Evolutionary conservation across 2,888 invertebrate genomes (phyloP).

Genomic region (Amphipyra tragopoginis): DNA sequence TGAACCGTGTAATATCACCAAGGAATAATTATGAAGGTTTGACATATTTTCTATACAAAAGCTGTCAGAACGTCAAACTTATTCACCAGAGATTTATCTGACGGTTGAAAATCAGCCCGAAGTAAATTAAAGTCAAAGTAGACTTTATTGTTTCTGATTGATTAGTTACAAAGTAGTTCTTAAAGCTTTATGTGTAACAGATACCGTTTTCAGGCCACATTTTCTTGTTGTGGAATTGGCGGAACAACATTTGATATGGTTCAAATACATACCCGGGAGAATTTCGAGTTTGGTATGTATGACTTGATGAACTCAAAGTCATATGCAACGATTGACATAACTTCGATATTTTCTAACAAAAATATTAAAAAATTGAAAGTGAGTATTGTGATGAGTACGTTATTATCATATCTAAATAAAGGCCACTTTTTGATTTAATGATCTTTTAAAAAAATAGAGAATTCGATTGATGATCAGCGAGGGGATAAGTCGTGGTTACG

Average conservation of each 20-base stretch:
- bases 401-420: too few species aligned
- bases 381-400: slow-evolving; percentile 16
- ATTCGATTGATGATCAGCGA: slow-evolving; percentile 64
- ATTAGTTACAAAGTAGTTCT: too few species aligned
- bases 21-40: too few species aligned
- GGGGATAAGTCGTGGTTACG: slow-evolving; percentile 71
- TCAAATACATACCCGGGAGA: slow-evolving; percentile 58
- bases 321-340: slow-evolving; percentile 60
- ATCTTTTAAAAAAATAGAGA: slow-evolving; percentile 58
- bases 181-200: slow-evolving; percentile 9
- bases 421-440: slow-evolving; percentile 30
- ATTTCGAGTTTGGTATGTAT: slow-evolving; percentile 63
- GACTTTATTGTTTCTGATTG: too few species aligned
- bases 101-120: too few species aligned
- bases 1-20: too few species aligned
- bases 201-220: slow-evolving; percentile 43
- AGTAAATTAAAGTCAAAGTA: too few species aligned
- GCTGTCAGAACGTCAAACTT: too few species aligned
- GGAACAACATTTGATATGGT: slow-evolving; percentile 62
- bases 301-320: slow-evolving; percentile 52
- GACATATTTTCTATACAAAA: too few species aligned
- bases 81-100: too few species aligned
- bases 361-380: slow-evolving; percentile 60
- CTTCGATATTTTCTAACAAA: slow-evolving; percentile 54
- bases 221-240: slow-evolving; percentile 43